Evolutionary conservation across 1,140 invertebrate species (phyloP).

Genomic region (Trissolcus basalis): DNA sequence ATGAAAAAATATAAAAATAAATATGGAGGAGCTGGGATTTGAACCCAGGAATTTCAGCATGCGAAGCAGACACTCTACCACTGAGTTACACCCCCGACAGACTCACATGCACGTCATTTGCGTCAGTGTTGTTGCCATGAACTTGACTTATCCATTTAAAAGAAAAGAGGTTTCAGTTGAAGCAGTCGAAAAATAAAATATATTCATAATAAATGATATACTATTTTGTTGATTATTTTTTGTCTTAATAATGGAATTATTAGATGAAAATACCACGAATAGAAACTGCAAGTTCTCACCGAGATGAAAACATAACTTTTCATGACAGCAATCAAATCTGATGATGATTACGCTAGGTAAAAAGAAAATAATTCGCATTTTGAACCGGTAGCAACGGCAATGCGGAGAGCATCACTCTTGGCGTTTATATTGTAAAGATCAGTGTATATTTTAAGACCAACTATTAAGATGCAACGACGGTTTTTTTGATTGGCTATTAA

Average conservation of each 20-base stretch:
- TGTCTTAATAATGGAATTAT: too few species aligned
- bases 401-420: slow-evolving; percentile 14
- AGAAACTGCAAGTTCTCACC: background rate
- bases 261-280: background rate
- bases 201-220: too few species aligned
- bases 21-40: slow-evolving; percentile 78
- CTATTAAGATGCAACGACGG: slow-evolving; percentile 27
- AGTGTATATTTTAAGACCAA: slow-evolving; percentile 28
- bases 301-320: slow-evolving; percentile 43
- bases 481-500: slow-evolving; percentile 47
- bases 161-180: too few species aligned
- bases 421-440: slow-evolving; percentile 11
- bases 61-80: slow-evolving; percentile 77
- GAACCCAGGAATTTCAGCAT: slow-evolving; percentile 80
- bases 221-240: background rate
- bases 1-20: slow-evolving; percentile 2
- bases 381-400: slow-evolving; percentile 13
- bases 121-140: too few species aligned
- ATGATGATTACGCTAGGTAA: slow-evolving; percentile 17
- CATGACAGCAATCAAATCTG: slow-evolving; percentile 26
- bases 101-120: too few species aligned
- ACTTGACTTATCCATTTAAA: too few species aligned
- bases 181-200: too few species aligned
- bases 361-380: slow-evolving; percentile 26
- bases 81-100: slow-evolving; percentile 21